Evolutionary conservation across 2,797 vertebrate species (phyloP).

Genomic region (Serranus cabrilla): DNA sequence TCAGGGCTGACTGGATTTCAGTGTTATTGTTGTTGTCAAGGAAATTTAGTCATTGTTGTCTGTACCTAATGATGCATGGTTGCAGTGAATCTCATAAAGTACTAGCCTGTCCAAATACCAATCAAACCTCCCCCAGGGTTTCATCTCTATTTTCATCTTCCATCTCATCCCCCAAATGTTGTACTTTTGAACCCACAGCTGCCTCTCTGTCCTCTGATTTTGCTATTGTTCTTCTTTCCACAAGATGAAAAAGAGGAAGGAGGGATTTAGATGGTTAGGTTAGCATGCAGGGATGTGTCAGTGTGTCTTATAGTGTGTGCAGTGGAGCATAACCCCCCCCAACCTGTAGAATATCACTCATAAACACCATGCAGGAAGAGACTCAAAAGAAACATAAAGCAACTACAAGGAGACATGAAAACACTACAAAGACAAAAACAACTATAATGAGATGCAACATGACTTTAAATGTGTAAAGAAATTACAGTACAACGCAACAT

Average conservation of each 20-base stretch:
- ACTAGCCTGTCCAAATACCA: slow-evolving; percentile 3
- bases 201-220: slow-evolving; percentile 17
- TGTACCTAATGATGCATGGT: slow-evolving; percentile 5
- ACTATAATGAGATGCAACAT: too few relatives aligned
- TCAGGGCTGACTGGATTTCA: slow-evolving; percentile 7
- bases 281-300: slow-evolving; percentile 60
- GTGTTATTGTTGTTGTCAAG: slow-evolving; percentile 16
- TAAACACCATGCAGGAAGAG: too few relatives aligned
- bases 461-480: too few relatives aligned
- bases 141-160: slow-evolving; percentile 20
- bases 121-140: background rate
- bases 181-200: slow-evolving; percentile 46
- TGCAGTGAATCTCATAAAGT: background rate
- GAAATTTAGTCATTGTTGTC: slow-evolving; percentile 25
- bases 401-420: too few relatives aligned
- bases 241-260: slow-evolving; percentile 62
- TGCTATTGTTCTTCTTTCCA: slow-evolving; percentile 62
- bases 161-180: slow-evolving; percentile 19
- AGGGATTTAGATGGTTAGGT: slow-evolving; percentile 40
- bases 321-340: background rate
- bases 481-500: too few relatives aligned
- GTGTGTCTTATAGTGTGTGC: slow-evolving; percentile 24
- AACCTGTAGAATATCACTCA: too few relatives aligned
- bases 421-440: too few relatives aligned
- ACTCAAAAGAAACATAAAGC: too few relatives aligned